Evolutionary conservation across 2,888 invertebrate genomes (phyloP), one percentile per base, ranked within the genome.

Genomic region (Petrophora chlorosata): DNA sequence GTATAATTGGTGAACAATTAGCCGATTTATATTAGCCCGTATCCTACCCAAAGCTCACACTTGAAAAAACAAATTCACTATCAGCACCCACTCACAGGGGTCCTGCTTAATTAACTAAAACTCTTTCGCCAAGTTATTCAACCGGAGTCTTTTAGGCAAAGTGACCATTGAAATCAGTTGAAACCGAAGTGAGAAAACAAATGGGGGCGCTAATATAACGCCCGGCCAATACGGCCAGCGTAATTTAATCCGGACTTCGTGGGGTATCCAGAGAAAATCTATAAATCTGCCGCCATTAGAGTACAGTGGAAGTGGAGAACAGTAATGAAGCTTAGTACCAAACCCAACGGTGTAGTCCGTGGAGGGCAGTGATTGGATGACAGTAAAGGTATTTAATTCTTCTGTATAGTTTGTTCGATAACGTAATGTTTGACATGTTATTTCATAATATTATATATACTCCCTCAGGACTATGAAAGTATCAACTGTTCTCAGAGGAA

Each of bases 211-310:
- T 89, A 89, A 89, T 90, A 88, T 80, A 78, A 79, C 80, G 73
- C 78, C 83, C 73, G 79, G 82, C 85, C 88, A 88, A 89, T 89
- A 88, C 85, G 84, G 78, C 79, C 67, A 75, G 79, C 79, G 89
- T 89, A 89, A 89, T 89, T 88, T 87, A 89, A 89, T 89, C 87
- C 85, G 71, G 67, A 73, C 87, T 68, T 87, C 79, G 80, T 82
- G 81, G 89, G 88, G 84, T 75, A 82, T 82, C 84, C 81, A 78
- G 79, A 81, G 86, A 85, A 89, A 90, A 90, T 90, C 89, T 90
- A 90, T 90, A 90, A 90, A 90, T 90, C 89, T 90, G 86, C 89
- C 87, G 85, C 89, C 89, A 90, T 90, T 90, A 89, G 82, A 82
- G 55, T 62, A 45, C 58, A 69, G 65, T 39, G 12, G 38, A 50